These are phyloP conservation scores for Parazoanthus swiftii DNA, from an alignment of 92 coral and sea anemone genomes.

Conservation along the genomic window DNA sequence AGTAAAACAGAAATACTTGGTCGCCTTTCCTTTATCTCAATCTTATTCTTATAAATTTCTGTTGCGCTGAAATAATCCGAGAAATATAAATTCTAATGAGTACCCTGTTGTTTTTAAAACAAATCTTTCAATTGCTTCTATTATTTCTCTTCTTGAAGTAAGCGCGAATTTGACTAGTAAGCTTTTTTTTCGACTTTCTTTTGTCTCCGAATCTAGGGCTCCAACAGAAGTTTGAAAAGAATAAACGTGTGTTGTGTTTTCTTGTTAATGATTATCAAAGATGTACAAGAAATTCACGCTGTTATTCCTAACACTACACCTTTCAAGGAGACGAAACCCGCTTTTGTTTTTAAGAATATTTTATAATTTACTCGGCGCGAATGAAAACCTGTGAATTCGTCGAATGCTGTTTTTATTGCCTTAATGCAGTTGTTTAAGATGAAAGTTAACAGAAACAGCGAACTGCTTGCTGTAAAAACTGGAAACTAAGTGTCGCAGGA, in stretches of 20 bases:
- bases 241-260: conserved; percentile 24
- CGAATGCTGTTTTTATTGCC: conserved; percentile 34
- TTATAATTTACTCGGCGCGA: background rate
- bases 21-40: conserved; percentile 25
- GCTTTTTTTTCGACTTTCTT: conserved; percentile 29
- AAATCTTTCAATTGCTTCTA: conserved; percentile 44
- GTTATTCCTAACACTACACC: conserved; percentile 3
- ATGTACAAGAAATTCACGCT: conserved; percentile 26
- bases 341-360: conserved; percentile 8
- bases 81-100: conserved; percentile 41
- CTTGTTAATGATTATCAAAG: conserved; percentile 1
- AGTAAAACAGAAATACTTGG: background rate
- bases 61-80: conserved; percentile 37
- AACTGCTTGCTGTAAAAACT: conserved; percentile 12
- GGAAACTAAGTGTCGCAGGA: conserved; percentile 1
- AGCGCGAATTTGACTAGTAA: conserved; percentile 35
- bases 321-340: conserved; percentile 5
- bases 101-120: conserved; percentile 37
- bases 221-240: conserved; percentile 20
- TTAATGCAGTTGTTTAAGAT: conserved; percentile 16
- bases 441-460: conserved; percentile 12
- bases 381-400: conserved; percentile 10
- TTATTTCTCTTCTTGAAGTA: conserved; percentile 36
- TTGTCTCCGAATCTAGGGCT: conserved; percentile 35
- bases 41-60: conserved; percentile 34